phyloP scores from a whole-genome alignment of 1,140 invertebrate species.

The Ganaspis sp. region DNA sequence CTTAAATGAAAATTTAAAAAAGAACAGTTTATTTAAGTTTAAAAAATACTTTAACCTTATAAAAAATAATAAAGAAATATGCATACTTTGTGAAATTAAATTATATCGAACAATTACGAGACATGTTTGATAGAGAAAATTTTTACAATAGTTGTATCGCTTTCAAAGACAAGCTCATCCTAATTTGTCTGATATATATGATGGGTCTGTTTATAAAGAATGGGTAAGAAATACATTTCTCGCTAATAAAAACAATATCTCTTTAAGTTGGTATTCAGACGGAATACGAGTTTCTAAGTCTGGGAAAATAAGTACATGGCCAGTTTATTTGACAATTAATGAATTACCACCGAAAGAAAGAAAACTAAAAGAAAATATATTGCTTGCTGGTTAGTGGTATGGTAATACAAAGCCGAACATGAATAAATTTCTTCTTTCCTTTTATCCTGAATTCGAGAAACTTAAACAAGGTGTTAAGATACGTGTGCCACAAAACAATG shows the following conservation, averaged over 20 bases:
- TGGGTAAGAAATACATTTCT: conserved; percentile 50
- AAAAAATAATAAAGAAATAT: neutral
- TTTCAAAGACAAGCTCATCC: neutral
- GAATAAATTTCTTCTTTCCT: no score
- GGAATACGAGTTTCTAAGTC: conserved; percentile 65
- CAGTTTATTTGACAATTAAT: conserved; percentile 61
- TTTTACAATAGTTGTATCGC: conserved; percentile 30
- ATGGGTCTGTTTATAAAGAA: neutral
- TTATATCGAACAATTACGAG: conserved; percentile 40
- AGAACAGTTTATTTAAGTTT: conserved; percentile 35
- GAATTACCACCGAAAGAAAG: no score
- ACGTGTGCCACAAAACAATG: no score
- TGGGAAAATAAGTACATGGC: conserved; percentile 63
- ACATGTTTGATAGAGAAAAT: conserved; percentile 39
- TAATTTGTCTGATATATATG: neutral
- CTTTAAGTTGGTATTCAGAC: conserved; percentile 58
- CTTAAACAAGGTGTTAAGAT: no score
- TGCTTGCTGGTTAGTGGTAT: no score
- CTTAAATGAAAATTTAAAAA: conserved; percentile 35
- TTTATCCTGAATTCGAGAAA: no score
- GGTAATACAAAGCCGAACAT: no score
- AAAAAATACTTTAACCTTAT: conserved; percentile 20
- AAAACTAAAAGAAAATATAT: no score
- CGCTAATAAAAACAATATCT: conserved; percentile 51
- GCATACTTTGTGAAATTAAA: conserved; percentile 41